Evolutionary conservation across 2,113 vertebrate genomes (phyloP).

Genomic region (Myxocyprinus asiaticus): DNA sequence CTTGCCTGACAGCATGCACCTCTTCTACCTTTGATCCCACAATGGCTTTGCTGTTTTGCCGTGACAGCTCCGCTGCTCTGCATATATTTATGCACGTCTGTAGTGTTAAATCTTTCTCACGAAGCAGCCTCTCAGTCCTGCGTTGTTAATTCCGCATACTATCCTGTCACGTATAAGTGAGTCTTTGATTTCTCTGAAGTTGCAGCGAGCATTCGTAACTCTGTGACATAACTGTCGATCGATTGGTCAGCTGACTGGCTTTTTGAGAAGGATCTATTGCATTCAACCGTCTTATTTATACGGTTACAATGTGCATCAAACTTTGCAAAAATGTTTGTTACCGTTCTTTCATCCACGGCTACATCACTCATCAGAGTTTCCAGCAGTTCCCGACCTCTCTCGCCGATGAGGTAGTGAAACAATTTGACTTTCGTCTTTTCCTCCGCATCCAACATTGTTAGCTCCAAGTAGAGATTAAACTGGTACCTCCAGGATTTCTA

Average conservation of each 20-base stretch:
- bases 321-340: conserved; percentile 9
- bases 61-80: too few relatives aligned
- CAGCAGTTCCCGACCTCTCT: conserved; percentile 1
- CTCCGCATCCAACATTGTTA: background rate
- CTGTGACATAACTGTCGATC: conserved; percentile 20
- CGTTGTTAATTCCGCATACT: conserved; percentile 36
- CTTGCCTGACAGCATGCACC: conserved; percentile 43
- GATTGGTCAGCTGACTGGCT: background rate
- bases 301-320: conserved; percentile 32
- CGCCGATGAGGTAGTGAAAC: too few relatives aligned
- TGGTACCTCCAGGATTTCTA: too few relatives aligned
- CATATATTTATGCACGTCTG: conserved; percentile 4
- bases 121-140: conserved; percentile 32
- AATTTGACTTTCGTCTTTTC: background rate
- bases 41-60: too few relatives aligned
- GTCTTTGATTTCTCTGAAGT: conserved; percentile 35
- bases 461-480: conserved; percentile 10
- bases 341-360: background rate
- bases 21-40: too few relatives aligned
- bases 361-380: conserved; percentile 27
- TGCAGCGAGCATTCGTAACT: conserved; percentile 33
- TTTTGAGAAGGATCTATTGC: conserved; percentile 19
- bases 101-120: conserved; percentile 29
- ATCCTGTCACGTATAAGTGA: conserved; percentile 37
- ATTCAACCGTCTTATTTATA: conserved; percentile 29